Percentiles rank a stretch among this genome's conserved stretches.
These are phyloP conservation scores for Papilio glaucus DNA, from an alignment of 1,140 invertebrate species.

Conservation along the genomic window DNA sequence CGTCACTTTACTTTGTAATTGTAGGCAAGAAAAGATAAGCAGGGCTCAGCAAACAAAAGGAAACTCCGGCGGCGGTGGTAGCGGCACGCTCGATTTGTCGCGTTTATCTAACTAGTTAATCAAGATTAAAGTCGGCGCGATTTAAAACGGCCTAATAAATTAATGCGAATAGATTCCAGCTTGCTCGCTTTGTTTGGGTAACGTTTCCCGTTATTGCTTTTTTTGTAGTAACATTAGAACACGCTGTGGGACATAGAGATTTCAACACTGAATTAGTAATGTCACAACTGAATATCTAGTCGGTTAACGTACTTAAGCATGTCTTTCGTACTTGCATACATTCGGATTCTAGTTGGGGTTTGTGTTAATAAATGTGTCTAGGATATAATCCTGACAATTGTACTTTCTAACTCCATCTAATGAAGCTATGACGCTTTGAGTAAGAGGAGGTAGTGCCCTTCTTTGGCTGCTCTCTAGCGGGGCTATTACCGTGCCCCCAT, in stretches of 20 bases:
- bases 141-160: constrained; percentile 51
- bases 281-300: no score
- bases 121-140: constrained; percentile 52
- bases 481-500: no score
- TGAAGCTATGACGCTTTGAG: no score
- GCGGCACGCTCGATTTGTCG: constrained; percentile 48
- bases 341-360: no score
- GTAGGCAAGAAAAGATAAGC: constrained; percentile 34
- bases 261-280: not conserved
- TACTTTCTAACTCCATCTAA: no score
- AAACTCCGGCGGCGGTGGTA: not conserved
- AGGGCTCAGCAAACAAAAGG: constrained; percentile 40
- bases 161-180: constrained; percentile 37
- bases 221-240: not conserved
- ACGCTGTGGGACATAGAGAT: constrained; percentile 13
- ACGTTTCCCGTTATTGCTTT: constrained; percentile 6
- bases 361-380: no score
- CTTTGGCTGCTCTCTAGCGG: no score
- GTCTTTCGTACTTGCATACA: no score
- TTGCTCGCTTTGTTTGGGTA: constrained; percentile 15
- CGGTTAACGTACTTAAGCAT: no score
- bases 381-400: no score
- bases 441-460: no score
- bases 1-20: constrained; percentile 17
- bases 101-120: constrained; percentile 62